Conservation (phyloP, 2,113 vertebrate genomes). For the Cygnus buccinator region DNA sequence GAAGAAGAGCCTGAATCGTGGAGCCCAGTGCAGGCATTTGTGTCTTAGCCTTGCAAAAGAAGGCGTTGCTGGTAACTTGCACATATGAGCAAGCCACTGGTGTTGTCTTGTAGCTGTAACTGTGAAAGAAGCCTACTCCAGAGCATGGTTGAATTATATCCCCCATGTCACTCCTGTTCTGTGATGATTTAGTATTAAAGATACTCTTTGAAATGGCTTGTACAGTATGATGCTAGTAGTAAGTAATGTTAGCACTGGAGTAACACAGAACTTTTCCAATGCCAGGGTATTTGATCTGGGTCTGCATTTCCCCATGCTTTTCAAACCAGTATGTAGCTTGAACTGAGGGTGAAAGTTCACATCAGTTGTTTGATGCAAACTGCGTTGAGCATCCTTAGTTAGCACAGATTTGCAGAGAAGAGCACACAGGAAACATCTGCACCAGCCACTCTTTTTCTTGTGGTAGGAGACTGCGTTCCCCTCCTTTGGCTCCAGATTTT, state of each 20-base stretch:
- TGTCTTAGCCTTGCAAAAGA: neutral
- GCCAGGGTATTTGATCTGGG: neutral
- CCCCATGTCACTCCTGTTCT: neutral
- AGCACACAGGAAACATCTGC: conserved; percentile 8
- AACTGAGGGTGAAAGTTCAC: neutral
- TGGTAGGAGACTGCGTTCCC: neutral
- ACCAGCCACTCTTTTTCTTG: neutral
- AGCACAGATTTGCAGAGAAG: neutral
- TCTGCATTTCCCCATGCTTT: neutral
- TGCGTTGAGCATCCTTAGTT: neutral
- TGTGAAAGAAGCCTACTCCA: neutral
- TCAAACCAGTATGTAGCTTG: neutral
- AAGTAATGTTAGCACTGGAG: neutral
- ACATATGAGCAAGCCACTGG: neutral
- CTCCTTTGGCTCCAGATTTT: neutral
- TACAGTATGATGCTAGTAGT: neutral
- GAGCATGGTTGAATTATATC: neutral
- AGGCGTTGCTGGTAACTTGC: neutral
- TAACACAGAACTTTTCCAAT: neutral
- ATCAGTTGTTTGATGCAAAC: neutral
- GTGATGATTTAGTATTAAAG: neutral
- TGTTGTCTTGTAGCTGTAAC: neutral
- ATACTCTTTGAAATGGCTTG: neutral
- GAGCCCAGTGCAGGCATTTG: neutral
- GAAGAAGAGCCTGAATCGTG: neutral